phyloP scores from a whole-genome alignment of 2,797 vertebrate species.

The Cyprinodon diabolis region DNA sequence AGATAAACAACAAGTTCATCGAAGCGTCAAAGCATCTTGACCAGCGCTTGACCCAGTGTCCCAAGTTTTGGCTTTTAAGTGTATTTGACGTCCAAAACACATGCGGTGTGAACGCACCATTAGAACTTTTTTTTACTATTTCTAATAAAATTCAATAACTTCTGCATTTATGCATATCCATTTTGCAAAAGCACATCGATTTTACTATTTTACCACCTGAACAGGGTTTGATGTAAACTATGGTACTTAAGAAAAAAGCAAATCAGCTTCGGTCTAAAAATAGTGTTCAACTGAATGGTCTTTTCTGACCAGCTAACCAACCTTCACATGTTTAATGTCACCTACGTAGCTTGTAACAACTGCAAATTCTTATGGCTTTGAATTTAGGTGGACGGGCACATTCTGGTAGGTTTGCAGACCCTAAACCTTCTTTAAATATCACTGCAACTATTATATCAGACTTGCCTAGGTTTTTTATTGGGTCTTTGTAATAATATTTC shows the following conservation, averaged over 20 bases:
- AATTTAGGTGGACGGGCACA: too few species aligned
- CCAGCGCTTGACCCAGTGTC: too few species aligned
- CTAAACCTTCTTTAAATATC: not conserved
- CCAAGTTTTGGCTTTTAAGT: too few species aligned
- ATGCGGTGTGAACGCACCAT: too few species aligned
- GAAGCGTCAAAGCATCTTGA: too few species aligned
- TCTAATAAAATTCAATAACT: not conserved
- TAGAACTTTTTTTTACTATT: not conserved
- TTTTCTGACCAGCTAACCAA: not conserved
- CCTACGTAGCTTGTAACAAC: too few species aligned
- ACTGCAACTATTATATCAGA: not conserved
- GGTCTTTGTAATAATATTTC: not conserved
- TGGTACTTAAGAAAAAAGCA: too few species aligned
- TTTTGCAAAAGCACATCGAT: not conserved
- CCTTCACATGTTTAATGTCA: too few species aligned
- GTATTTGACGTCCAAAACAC: too few species aligned
- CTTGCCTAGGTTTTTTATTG: not conserved
- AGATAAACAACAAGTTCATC: too few species aligned
- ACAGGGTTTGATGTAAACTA: not conserved
- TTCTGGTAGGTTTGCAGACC: too few species aligned
- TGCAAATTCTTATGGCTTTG: too few species aligned
- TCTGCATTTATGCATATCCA: not conserved
- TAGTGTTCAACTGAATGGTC: not conserved
- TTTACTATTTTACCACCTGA: not conserved
- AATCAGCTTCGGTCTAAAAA: not conserved